Percentiles rank a stretch among this genome's conserved stretches.
These are phyloP conservation scores for Entomobrya multifasciata DNA, from an alignment of 2,888 invertebrate genomes.

Conservation along the genomic window DNA sequence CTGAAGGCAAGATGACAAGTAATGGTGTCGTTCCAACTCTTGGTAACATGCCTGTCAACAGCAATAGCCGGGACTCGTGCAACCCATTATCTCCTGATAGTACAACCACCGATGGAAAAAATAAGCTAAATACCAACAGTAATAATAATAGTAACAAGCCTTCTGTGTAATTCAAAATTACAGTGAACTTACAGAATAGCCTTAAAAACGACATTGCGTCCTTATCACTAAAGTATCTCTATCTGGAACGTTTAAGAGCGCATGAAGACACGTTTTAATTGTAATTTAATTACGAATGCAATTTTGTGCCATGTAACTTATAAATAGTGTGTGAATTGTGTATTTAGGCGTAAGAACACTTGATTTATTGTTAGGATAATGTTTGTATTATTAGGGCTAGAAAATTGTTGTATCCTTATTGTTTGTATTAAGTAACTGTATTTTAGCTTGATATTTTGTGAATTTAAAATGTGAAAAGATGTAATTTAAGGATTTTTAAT, in stretches of 20 bases:
- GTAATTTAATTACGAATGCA: slow-evolving; percentile 66
- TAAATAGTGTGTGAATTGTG: slow-evolving; percentile 61
- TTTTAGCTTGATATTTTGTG: no score
- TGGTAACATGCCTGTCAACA: slow-evolving; percentile 17
- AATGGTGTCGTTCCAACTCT: neutral
- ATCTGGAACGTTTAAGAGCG: neutral
- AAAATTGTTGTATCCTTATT: no score
- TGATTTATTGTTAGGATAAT: neutral
- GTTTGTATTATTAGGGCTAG: neutral
- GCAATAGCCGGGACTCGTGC: slow-evolving; percentile 68
- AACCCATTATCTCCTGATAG: slow-evolving; percentile 78
- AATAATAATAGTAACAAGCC: neutral
- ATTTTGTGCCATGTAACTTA: slow-evolving; percentile 72
- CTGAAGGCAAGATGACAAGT: slow-evolving; percentile 38
- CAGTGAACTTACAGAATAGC: slow-evolving; percentile 49
- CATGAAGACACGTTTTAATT: slow-evolving; percentile 26
- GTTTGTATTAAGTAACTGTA: neutral
- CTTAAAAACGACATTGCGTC: slow-evolving; percentile 40
- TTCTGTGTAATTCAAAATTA: slow-evolving; percentile 4
- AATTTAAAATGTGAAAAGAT: no score
- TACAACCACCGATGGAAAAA: slow-evolving; percentile 71
- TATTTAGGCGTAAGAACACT: neutral
- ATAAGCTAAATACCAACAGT: slow-evolving; percentile 29
- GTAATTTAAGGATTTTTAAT: neutral
- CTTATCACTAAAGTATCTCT: neutral